Evolutionary conservation across 23 tunicate species (phyloP), one percentile per base, ranked within the genome.

Genomic region (Ciona savignyi): DNA sequence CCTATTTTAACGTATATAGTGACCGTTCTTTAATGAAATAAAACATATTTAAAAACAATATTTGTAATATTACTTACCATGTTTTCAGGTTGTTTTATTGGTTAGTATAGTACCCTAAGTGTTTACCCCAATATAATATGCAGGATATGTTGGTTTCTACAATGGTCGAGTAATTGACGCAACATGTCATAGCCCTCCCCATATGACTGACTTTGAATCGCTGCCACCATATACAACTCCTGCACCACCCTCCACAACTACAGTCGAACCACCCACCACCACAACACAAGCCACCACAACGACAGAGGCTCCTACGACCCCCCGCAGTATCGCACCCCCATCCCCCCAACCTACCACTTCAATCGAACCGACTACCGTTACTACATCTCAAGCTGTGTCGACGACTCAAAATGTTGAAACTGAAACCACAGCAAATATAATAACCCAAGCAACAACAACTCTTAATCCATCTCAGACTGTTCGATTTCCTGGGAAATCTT

Each of bases 111-210:
- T 15, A 49, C 20, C 61, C 61, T 20, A 49, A 11, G 61, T 49
- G 20, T 20, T 49, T 49, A 11, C 15, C 15, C 20, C 15, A 9
- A 63, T 63, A 63, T 25, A 71, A 34, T 74, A 11, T 15, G 19
- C 29, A 82, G 87, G 87, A 67, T 82, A 74, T 63, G 75, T 63
- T 15, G 87, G 87, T 2, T 6, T 82, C 35, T 82, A 49, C 48
- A 25, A 74, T 56, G 79, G 70, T 2, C 68, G 87, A 4, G 25
- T 68, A 4, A 31, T 34, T 19, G 87, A 82, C 51, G 87, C 76
- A 4, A 75, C 67, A 21, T 82, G 87, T 62, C 51, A 65, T 31
- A 29, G 3, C 4, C 72, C 72, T 4, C 35, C 72, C 9, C 11
- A 22, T 29, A 68, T 64, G 1, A 60, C 25, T 24, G 2, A 49